Evolutionary conservation across 2,797 vertebrate species (phyloP).

Genomic region (Enteromius argenteus): DNA sequence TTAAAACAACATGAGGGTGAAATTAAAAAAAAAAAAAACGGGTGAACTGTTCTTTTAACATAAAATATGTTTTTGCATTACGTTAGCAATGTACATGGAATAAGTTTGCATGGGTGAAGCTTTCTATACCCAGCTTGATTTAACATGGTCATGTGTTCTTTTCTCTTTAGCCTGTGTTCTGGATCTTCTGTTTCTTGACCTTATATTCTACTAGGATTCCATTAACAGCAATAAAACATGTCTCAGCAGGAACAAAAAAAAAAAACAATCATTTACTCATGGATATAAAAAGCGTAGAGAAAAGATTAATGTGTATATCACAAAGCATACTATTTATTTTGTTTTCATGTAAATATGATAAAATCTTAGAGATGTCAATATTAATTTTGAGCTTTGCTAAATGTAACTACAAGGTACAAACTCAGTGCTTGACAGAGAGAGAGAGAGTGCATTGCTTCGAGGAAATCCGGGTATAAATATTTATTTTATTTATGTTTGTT

Average conservation of each 20-base stretch:
- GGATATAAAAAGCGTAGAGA: slow-evolving; percentile 63
- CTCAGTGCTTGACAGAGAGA: slow-evolving; percentile 53
- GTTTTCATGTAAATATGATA: slow-evolving; percentile 81
- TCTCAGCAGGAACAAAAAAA: slow-evolving; percentile 75
- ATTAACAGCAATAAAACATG: slow-evolving; percentile 87
- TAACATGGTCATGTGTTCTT: slow-evolving; percentile 36
- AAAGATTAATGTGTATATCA: slow-evolving; percentile 69
- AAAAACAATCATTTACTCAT: slow-evolving; percentile 73
- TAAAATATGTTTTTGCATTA: slow-evolving; percentile 66
- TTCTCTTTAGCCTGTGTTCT: slow-evolving; percentile 61
- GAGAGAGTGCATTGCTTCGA: neutral
- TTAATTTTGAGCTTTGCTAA: slow-evolving; percentile 81
- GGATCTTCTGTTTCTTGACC: slow-evolving; percentile 66
- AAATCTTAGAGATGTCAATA: slow-evolving; percentile 80
- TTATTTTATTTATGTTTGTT: slow-evolving; percentile 46
- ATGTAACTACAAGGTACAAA: slow-evolving; percentile 76
- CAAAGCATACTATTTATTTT: slow-evolving; percentile 69
- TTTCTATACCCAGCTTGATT: slow-evolving; percentile 60
- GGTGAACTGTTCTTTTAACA: slow-evolving; percentile 58
- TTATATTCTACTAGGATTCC: slow-evolving; percentile 77
- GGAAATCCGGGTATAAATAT: slow-evolving; percentile 64
- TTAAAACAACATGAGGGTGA: slow-evolving; percentile 11
- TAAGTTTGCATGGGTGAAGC: slow-evolving; percentile 79
- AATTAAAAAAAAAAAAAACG: slow-evolving; percentile 36
- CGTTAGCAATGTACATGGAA: slow-evolving; percentile 70